phyloP scores from a whole-genome alignment of 2,888 invertebrate genomes.

The Holacanthella duospinosa region DNA sequence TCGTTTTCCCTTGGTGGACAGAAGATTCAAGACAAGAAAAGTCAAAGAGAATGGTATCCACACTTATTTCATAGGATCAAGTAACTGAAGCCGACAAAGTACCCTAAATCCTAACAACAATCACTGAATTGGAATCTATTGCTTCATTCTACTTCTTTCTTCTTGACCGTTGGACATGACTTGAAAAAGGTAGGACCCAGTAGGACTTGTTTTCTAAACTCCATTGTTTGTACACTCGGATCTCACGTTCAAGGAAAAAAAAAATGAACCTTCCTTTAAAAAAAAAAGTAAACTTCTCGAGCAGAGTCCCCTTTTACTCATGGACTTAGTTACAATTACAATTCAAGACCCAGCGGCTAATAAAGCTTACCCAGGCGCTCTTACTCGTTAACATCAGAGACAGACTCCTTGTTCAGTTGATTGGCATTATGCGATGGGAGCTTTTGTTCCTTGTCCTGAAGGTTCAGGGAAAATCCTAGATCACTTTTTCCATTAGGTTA shows the following conservation, averaged over 20 bases:
- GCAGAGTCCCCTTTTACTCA: no score
- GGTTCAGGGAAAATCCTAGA: background rate
- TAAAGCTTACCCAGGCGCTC: no score
- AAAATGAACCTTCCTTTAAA: no score
- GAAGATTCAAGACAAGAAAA: no score
- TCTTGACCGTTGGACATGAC: background rate
- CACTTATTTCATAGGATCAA: background rate
- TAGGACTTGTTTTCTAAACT: no score
- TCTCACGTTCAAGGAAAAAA: no score
- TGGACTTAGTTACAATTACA: no score
- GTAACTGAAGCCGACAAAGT: background rate
- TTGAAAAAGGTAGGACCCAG: background rate
- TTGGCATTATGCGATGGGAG: no score
- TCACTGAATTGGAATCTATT: slow-evolving; percentile 6
- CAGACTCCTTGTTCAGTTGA: background rate
- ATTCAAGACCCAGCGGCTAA: no score
- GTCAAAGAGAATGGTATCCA: background rate
- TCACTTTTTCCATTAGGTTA: background rate
- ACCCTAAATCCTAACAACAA: background rate
- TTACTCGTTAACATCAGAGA: background rate
- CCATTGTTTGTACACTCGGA: background rate
- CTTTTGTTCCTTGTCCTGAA: background rate
- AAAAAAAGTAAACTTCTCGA: no score
- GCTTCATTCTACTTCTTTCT: background rate
- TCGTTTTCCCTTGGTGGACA: background rate